Conservation (phyloP, 2,888 invertebrate genomes). For the Drosophila mayaguana region DNA sequence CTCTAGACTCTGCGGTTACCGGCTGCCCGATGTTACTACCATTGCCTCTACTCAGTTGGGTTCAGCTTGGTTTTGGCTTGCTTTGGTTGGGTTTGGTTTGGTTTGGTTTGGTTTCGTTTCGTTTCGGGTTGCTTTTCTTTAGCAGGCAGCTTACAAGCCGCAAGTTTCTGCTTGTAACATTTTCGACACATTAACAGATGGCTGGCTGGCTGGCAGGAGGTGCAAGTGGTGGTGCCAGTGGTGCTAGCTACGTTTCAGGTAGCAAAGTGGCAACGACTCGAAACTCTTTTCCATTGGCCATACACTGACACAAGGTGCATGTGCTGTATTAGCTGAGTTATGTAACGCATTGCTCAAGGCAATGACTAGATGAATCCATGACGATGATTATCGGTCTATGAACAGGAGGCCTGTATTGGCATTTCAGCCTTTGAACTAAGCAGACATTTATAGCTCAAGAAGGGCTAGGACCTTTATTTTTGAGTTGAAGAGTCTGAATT, state of each 20-base stretch:
- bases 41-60: not conserved
- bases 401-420: not conserved
- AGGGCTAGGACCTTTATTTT: too few relatives aligned
- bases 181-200: slow-evolving; percentile 70
- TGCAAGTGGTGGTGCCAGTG: not conserved
- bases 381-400: not conserved
- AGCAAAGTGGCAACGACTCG: slow-evolving; percentile 20
- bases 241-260: slow-evolving; percentile 33
- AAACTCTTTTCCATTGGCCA: slow-evolving; percentile 27
- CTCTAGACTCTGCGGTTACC: slow-evolving; percentile 34
- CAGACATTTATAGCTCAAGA: too few relatives aligned
- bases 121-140: slow-evolving; percentile 30
- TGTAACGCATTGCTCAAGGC: not conserved
- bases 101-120: not conserved
- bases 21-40: slow-evolving; percentile 24
- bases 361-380: not conserved
- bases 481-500: too few relatives aligned
- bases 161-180: slow-evolving; percentile 70
- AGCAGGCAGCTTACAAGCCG: slow-evolving; percentile 55
- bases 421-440: too few relatives aligned
- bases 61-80: slow-evolving; percentile 13
- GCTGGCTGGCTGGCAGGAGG: not conserved
- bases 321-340: not conserved
- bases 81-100: not conserved
- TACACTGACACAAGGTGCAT: not conserved